phyloP scores from a whole-genome alignment of 1,140 invertebrate genomes.

The Aricia agestis region DNA sequence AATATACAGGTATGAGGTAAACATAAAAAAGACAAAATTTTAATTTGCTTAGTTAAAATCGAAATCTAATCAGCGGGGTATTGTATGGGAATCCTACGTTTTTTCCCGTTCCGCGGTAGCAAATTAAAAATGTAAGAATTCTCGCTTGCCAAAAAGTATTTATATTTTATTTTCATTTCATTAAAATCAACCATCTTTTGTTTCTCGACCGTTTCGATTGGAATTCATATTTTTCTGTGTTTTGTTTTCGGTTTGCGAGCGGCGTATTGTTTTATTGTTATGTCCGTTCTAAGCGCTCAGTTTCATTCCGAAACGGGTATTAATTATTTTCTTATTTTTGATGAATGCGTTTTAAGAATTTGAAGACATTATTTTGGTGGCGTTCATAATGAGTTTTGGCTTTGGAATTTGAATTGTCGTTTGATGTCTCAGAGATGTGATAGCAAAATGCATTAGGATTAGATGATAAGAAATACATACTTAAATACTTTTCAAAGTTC shows the following conservation, averaged over 20 bases:
- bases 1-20: slow-evolving; percentile 17
- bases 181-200: slow-evolving; percentile 75
- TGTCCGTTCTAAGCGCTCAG: slow-evolving; percentile 58
- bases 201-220: slow-evolving; percentile 65
- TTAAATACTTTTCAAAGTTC: slow-evolving; percentile 43
- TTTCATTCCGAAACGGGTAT: slow-evolving; percentile 60
- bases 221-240: slow-evolving; percentile 76
- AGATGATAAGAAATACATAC: background rate
- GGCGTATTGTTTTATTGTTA: slow-evolving; percentile 70
- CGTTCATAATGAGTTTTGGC: slow-evolving; percentile 41
- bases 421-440: slow-evolving; percentile 29
- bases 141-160: slow-evolving; percentile 68
- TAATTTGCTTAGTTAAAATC: slow-evolving; percentile 35
- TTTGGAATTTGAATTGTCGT: slow-evolving; percentile 41
- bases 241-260: slow-evolving; percentile 66
- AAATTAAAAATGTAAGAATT: slow-evolving; percentile 77
- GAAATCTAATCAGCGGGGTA: slow-evolving; percentile 45
- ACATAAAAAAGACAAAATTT: slow-evolving; percentile 33
- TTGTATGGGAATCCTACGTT: slow-evolving; percentile 65
- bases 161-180: slow-evolving; percentile 76
- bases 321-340: slow-evolving; percentile 76
- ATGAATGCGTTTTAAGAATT: slow-evolving; percentile 63
- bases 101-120: slow-evolving; percentile 63
- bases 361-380: slow-evolving; percentile 54
- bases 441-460: too few species aligned